Base-by-base conservation (phyloP, 2,888 invertebrate genomes). In the Philaethria dido region DNA sequence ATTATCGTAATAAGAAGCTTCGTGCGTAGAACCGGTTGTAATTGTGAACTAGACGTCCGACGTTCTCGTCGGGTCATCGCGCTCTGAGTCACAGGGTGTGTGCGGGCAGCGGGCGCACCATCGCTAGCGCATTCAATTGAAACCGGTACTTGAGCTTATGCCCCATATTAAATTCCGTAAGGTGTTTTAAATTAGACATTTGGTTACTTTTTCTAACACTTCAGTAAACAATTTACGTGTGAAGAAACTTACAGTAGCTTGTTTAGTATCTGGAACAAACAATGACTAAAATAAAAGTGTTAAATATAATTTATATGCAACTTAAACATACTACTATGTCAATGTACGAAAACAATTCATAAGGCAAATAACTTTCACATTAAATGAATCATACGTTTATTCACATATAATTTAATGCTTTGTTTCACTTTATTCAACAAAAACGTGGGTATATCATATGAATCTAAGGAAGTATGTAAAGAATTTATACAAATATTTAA, bases 1-100 rank as follows among this genome's bases (percentile, higher is more conserved):
- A 66, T 70, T 66, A 68, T 61, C 39, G 48, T 63, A 68, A 52
- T 44, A 66, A 61, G 52, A 36, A 62, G 57, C 52, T 64, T 74
- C 75, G 72, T 79, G 78, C 74, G 77, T 77, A 73, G 72, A 81
- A 82, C 83, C 81, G 79, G 84, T 87, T 84, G 80, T 80, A 77
- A 79, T 78, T 65, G 74, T 72, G 73, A 75, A 74, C 69, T 69
- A 68, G 69, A 73, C 82, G 86, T 83, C 83, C 83, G 80, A 75
- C 74, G 63, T 71, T 72, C 71, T 74, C 73, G 74, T 75, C 79
- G 79, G 88, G 88, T 89, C 89, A 88, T 85, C 85, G 89, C 77
- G 88, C 89, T 86, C 80, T 87, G 82, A 80, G 71, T 80, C 80
- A 82, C 73, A 70, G 72, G 65, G 73, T 75, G 68, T 78, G 78